Base-by-base conservation (phyloP, 2,797 vertebrate genomes). In the Gymnothorax reevesii region DNA sequence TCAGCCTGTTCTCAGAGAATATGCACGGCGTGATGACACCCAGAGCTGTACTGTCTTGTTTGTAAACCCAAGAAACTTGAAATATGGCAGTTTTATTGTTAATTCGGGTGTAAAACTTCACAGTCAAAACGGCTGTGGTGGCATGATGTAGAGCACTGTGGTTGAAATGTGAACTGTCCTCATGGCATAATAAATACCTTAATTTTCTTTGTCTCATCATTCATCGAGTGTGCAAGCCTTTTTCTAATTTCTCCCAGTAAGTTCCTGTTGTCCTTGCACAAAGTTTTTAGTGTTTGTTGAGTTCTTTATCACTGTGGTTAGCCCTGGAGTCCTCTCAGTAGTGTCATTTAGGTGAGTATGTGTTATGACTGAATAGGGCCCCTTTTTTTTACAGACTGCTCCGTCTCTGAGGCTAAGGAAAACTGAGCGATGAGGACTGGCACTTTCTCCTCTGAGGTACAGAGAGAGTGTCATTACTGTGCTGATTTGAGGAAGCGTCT, bases 401-500 rank as follows among this genome's bases (percentile, higher is more conserved):
- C 73, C 42, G 17, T 20, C 73, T 79, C n/a, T 13, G 49, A 83
- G 27, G 25, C 86, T 27, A 20, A 20, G 80, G 77, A 20, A 20
- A 49, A 57, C 15, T 60, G 80, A 59, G 83, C 69, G 33, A 89
- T 83, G 49, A 52, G 66, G 71, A 85, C 73, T 87, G 85, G 87
- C 88, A 60, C 60, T 71, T 87, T 84, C 88, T 89, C 83, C 85
- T 57, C 80, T 77, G 66, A 88, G 85, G 84, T 69, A 66, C n/a
- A n/a, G 52, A 57, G 85, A 83, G 84, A 83, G 77, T 22, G 60
- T 54, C 55, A 55, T 66, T 42, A 83, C 83, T 84, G 57, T 85
- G 85, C 64, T 33, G 88, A 85, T 89, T 89, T 88, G 27, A 87
- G 88, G 71, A n/a, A 57, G 49, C 5, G 66, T 91, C 91, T 90